Evolutionary conservation across 2,113 vertebrate genomes (phyloP).

Genomic region (Andinoacara biseriatus): DNA sequence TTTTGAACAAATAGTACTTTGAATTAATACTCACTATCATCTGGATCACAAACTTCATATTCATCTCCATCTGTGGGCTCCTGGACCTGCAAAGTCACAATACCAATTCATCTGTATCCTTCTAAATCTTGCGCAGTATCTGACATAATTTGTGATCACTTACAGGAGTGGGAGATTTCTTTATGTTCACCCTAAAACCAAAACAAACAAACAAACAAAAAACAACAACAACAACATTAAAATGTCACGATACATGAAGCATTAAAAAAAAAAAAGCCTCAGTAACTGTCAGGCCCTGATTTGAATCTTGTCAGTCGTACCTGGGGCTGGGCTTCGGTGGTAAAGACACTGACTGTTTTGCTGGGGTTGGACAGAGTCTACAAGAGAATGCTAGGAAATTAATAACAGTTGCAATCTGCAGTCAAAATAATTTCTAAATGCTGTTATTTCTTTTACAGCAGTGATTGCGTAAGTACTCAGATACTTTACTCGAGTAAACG

Average conservation of each 20-base stretch:
- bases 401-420: neutral
- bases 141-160: constrained; percentile 39
- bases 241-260: neutral
- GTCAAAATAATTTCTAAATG: neutral
- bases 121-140: neutral
- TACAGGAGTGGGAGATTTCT: constrained; percentile 53
- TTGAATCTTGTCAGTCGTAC: constrained; percentile 48
- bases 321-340: constrained; percentile 75
- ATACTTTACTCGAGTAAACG: neutral
- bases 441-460: neutral
- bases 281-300: neutral
- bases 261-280: neutral
- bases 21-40: constrained; percentile 73
- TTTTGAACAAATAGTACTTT: neutral
- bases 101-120: neutral
- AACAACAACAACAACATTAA: neutral
- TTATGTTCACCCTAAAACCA: constrained; percentile 55
- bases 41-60: constrained; percentile 79
- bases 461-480: neutral
- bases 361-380: constrained; percentile 29
- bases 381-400: neutral
- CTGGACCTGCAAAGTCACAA: constrained; percentile 61
- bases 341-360: constrained; percentile 26
- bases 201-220: neutral
- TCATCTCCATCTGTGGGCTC: constrained; percentile 65